phyloP scores from a whole-genome alignment of 2,888 invertebrate species.

The Diabrotica balteata region DNA sequence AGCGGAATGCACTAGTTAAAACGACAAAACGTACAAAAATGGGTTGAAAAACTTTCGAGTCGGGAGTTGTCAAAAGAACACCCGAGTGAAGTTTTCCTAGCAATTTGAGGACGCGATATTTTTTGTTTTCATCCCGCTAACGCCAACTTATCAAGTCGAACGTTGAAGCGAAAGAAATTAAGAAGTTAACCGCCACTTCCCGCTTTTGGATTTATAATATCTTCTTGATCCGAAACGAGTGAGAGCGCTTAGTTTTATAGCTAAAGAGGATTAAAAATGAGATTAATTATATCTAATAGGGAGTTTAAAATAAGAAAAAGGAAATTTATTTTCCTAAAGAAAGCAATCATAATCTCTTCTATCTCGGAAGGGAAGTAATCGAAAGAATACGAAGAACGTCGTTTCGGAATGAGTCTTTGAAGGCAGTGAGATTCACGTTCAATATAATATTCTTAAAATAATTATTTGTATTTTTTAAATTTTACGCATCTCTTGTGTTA shows the following conservation, averaged over 20 bases:
- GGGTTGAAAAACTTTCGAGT: slow-evolving; percentile 2
- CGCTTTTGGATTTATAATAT: slow-evolving; percentile 45
- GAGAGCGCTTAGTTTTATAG: slow-evolving; percentile 41
- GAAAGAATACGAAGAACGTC: background rate
- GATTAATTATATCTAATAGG: slow-evolving; percentile 42
- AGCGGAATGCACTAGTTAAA: background rate
- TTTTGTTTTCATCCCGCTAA: slow-evolving; percentile 27
- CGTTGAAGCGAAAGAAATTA: slow-evolving; percentile 46
- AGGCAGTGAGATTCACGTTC: no score
- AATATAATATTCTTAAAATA: no score
- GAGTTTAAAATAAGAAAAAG: slow-evolving; percentile 25
- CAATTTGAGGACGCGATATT: slow-evolving; percentile 22
- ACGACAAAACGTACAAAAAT: background rate
- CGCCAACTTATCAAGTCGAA: slow-evolving; percentile 39
- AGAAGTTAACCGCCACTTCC: slow-evolving; percentile 46
- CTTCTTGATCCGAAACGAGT: slow-evolving; percentile 38
- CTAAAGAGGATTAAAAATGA: slow-evolving; percentile 41
- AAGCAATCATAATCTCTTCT: slow-evolving; percentile 20
- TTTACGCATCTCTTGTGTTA: no score
- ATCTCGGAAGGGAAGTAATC: slow-evolving; percentile 9
- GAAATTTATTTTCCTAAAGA: slow-evolving; percentile 22
- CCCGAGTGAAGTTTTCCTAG: slow-evolving; percentile 11
- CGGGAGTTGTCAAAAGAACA: slow-evolving; percentile 5
- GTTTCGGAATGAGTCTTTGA: no score
- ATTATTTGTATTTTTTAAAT: no score